Evolutionary conservation across 2,888 invertebrate species (phyloP).

Genomic region (Rhingia rostrata): DNA sequence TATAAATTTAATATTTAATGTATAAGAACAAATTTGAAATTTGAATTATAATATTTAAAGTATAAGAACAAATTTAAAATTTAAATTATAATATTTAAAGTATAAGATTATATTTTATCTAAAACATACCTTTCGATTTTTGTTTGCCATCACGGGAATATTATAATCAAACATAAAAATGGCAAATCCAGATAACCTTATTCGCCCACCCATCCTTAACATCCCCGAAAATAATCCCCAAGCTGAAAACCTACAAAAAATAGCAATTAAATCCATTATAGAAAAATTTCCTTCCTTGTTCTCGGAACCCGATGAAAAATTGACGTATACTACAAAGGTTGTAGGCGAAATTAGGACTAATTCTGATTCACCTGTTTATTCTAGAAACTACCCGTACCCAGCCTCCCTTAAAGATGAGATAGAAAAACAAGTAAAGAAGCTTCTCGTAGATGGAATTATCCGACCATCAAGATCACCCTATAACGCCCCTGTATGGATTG

Average conservation of each 20-base stretch:
- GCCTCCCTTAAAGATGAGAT: constrained; percentile 31
- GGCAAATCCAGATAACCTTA: no score
- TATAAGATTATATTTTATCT: no score
- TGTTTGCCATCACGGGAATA: no score
- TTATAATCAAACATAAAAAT: no score
- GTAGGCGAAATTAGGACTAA: constrained; percentile 45
- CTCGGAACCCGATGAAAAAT: constrained; percentile 35
- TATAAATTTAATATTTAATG: no score
- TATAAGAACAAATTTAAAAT: no score
- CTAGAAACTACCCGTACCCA: constrained; percentile 48
- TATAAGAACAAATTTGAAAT: no score
- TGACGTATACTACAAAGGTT: constrained; percentile 17
- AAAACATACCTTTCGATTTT: no score
- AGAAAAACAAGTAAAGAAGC: constrained; percentile 28
- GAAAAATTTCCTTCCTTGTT: constrained; percentile 21
- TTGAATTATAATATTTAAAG: no score
- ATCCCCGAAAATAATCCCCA: no score
- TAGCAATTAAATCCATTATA: neutral
- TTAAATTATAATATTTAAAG: no score
- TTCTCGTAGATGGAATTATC: constrained; percentile 34
- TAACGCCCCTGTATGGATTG: constrained; percentile 50
- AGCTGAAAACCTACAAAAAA: neutral
- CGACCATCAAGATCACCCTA: constrained; percentile 42
- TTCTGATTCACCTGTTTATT: constrained; percentile 40
- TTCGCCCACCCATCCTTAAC: no score